Conservation (phyloP, 2,113 vertebrate genomes). For the Cheirogaleus medius region DNA sequence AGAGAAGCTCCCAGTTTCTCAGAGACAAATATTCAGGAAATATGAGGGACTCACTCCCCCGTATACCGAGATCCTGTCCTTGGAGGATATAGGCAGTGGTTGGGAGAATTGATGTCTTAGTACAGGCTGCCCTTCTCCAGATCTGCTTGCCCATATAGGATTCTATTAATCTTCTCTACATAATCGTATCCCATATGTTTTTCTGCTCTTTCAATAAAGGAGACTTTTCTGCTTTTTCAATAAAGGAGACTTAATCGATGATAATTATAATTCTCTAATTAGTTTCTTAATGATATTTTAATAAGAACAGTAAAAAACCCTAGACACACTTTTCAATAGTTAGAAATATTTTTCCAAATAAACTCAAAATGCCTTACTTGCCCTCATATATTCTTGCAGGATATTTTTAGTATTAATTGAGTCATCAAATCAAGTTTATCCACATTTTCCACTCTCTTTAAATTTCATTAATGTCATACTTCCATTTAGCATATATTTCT, state of each 20-base stretch:
- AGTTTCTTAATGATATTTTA: conserved; percentile 74
- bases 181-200: conserved; percentile 55
- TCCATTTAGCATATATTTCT: not conserved
- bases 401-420: conserved; percentile 54
- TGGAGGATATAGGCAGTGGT: not conserved
- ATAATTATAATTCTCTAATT: conserved; percentile 78
- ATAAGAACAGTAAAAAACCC: conserved; percentile 27
- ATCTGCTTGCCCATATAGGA: not conserved
- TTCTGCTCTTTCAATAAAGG: conserved; percentile 37
- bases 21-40: not conserved
- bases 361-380: conserved; percentile 24
- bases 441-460: not conserved
- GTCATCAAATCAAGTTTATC: conserved; percentile 45
- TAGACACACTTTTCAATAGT: conserved; percentile 33
- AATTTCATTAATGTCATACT: not conserved
- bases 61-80: not conserved
- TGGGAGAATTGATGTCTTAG: not conserved
- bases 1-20: not conserved
- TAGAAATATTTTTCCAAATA: conserved; percentile 50
- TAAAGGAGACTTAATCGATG: conserved; percentile 65
- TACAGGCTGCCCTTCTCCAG: not conserved
- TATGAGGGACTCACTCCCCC: not conserved
- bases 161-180: conserved; percentile 47
- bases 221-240: conserved; percentile 42
- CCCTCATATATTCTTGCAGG: not conserved